Evolutionary conservation across 1,140 invertebrate genomes (phyloP).

Genomic region (Dryas iulia): DNA sequence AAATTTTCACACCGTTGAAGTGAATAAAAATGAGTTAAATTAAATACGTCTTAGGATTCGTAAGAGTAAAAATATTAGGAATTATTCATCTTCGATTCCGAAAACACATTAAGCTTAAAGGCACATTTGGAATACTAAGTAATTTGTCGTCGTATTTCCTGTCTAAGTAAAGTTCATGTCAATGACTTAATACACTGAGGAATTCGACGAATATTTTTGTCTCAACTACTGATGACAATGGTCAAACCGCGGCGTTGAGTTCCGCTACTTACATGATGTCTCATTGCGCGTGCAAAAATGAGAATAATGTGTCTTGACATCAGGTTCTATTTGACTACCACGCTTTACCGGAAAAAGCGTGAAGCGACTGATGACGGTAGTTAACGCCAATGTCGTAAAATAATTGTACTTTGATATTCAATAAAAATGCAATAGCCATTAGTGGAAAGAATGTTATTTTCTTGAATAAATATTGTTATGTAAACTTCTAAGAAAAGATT

Average conservation of each 20-base stretch:
- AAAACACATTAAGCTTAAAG: conserved; percentile 24
- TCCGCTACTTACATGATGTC: no score
- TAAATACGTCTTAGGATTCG: conserved; percentile 17
- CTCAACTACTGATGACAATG: background rate
- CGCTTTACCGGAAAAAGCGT: no score
- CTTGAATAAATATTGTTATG: conserved; percentile 6
- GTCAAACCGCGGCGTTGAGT: no score
- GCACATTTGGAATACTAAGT: conserved; percentile 32
- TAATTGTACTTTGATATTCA: background rate
- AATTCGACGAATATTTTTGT: conserved; percentile 18
- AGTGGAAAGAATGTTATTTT: no score
- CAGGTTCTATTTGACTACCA: no score
- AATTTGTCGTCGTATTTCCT: conserved; percentile 23
- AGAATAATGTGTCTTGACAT: no score
- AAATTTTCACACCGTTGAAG: conserved; percentile 3
- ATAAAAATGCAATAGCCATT: conserved; percentile 6
- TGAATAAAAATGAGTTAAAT: conserved; percentile 18
- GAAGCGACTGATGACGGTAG: no score
- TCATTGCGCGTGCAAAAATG: no score
- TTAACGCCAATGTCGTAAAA: background rate
- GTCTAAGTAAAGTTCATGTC: conserved; percentile 23
- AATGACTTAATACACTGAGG: conserved; percentile 21
- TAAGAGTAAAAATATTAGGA: conserved; percentile 21
- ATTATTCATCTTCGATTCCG: conserved; percentile 31
- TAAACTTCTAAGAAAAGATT: conserved; percentile 15